Percentiles rank a stretch among this genome's conserved stretches.
phyloP scores from a whole-genome alignment of 2,113 vertebrate genomes.

The Poeciliopsis retropinna region DNA sequence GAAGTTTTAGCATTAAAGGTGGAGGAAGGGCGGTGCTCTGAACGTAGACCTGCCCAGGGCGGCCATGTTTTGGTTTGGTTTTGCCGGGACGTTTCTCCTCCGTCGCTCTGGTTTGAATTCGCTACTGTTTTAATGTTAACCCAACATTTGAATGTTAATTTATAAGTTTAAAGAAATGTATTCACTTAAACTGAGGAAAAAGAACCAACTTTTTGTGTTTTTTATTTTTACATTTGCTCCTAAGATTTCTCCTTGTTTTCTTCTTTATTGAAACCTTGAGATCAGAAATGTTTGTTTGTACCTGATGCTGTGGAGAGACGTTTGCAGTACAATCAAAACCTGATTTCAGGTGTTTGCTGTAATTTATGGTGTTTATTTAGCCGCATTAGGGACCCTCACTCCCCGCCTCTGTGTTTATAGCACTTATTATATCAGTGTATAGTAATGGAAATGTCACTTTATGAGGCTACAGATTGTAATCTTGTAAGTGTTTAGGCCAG shows the following conservation, averaged over 20 bases:
- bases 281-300: neutral
- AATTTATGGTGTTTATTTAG: conserved; percentile 38
- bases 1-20: no score
- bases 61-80: neutral
- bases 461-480: conserved; percentile 78
- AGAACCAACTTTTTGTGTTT: neutral
- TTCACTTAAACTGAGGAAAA: conserved; percentile 40
- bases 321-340: conserved; percentile 6
- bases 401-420: conserved; percentile 47
- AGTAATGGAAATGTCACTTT: conserved; percentile 73
- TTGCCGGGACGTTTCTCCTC: conserved; percentile 53
- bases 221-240: conserved; percentile 24
- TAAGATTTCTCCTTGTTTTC: conserved; percentile 15
- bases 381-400: conserved; percentile 4
- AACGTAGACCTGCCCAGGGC: no score
- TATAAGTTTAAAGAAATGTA: conserved; percentile 67
- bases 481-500: conserved; percentile 49
- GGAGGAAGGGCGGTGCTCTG: no score
- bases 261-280: conserved; percentile 10
- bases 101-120: conserved; percentile 38
- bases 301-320: neutral
- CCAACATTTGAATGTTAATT: conserved; percentile 79
- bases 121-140: conserved; percentile 75
- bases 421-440: conserved; percentile 37
- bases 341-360: conserved; percentile 40